Evolutionary conservation across 2,797 vertebrate species (phyloP).

Genomic region (Enteromius trimaculatus): DNA sequence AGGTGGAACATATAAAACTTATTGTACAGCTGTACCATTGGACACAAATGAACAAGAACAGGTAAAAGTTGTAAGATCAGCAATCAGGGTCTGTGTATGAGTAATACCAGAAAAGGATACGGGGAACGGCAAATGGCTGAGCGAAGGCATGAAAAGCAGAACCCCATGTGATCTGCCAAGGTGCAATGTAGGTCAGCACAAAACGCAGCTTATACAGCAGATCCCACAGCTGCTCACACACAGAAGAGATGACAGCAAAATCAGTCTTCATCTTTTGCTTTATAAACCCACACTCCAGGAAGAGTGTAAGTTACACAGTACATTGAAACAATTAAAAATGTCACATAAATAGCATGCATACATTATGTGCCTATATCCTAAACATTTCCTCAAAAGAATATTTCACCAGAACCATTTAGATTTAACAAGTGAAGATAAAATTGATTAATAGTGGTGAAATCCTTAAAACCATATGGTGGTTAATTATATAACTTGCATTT

Average conservation of each 20-base stretch:
- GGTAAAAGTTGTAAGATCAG: constrained; percentile 12
- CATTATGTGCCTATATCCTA: background rate
- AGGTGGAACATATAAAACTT: background rate
- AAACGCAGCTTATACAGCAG: constrained; percentile 97
- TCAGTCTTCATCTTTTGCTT: constrained; percentile 11
- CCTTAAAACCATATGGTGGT: background rate
- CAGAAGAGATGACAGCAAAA: constrained; percentile 37
- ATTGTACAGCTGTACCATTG: background rate
- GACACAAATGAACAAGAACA: background rate
- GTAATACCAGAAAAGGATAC: constrained; percentile 84
- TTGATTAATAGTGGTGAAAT: background rate
- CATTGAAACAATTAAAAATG: background rate
- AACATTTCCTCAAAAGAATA: background rate
- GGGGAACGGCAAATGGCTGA: constrained; percentile 98
- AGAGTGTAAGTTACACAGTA: background rate
- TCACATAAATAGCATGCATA: background rate
- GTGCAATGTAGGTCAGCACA: constrained; percentile 97
- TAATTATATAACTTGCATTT: background rate
- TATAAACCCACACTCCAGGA: background rate
- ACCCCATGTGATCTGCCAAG: constrained; percentile 99
- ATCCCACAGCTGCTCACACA: constrained; percentile 88
- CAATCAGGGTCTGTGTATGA: background rate
- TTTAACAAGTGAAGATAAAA: background rate
- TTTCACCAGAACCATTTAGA: background rate
- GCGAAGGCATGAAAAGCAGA: constrained; percentile 99